These are phyloP conservation scores for Bicyclus anynana DNA, from an alignment of 1,140 invertebrate genomes.

Conservation along the genomic window DNA sequence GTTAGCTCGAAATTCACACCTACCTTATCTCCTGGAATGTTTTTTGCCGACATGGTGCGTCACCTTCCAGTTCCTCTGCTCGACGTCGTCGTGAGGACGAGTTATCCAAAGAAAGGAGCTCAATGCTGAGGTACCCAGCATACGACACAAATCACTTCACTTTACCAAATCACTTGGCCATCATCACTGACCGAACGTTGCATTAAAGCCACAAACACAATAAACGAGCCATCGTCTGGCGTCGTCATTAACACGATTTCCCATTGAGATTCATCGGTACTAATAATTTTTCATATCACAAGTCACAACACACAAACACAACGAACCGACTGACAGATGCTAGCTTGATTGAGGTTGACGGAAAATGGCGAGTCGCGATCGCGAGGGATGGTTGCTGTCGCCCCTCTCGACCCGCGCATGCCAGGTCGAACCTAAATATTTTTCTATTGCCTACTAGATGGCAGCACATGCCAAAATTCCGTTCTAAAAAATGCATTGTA, in stretches of 20 bases:
- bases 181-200: conserved; percentile 66
- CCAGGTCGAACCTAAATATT: conserved; percentile 1
- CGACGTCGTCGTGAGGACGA: conserved; percentile 67
- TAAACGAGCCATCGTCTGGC: conserved; percentile 69
- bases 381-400: conserved; percentile 46
- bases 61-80: conserved; percentile 54
- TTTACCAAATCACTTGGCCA: conserved; percentile 70
- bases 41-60: conserved; percentile 72
- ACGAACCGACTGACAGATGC: conserved; percentile 61
- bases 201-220: conserved; percentile 73
- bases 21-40: conserved; percentile 74
- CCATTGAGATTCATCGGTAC: conserved; percentile 74
- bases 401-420: conserved; percentile 53
- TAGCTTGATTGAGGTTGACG: conserved; percentile 73
- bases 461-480: conserved; percentile 28
- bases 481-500: neutral
- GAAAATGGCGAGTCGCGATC: conserved; percentile 58
- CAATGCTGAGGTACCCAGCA: conserved; percentile 70
- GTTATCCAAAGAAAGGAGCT: conserved; percentile 72
- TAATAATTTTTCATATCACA: conserved; percentile 73
- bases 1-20: conserved; percentile 10
- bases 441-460: conserved; percentile 31
- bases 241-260: conserved; percentile 69
- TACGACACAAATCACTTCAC: conserved; percentile 73
- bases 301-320: conserved; percentile 64